A percentile compares a stretch with the other conserved stretches of the same genome.
Evolutionary conservation across 2,888 invertebrate genomes (phyloP).

Genomic region (Archips xylosteana): DNA sequence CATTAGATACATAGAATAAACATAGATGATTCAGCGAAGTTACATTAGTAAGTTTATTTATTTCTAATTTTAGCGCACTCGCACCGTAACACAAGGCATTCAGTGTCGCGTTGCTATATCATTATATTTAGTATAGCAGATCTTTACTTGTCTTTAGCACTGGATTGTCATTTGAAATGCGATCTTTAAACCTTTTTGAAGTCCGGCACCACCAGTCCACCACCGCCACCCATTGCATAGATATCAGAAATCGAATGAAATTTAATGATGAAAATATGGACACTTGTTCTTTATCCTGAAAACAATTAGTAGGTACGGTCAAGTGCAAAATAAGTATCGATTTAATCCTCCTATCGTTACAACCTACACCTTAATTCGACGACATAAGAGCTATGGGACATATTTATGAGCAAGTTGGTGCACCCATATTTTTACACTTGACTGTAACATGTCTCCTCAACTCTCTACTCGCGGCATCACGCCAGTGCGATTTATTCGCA

Average conservation of each 20-base stretch:
- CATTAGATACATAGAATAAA: not conserved
- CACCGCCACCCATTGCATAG: conserved; percentile 12
- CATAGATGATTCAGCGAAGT: not conserved
- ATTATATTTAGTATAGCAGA: not conserved
- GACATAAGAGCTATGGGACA: no score
- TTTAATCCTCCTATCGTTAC: no score
- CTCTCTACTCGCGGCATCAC: no score
- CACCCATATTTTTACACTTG: no score
- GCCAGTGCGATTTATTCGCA: no score
- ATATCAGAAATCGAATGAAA: not conserved
- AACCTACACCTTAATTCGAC: no score
- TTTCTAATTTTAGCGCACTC: not conserved
- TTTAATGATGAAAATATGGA: not conserved
- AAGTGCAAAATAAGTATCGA: no score
- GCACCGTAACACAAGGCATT: not conserved
- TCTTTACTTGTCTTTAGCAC: conserved; percentile 3
- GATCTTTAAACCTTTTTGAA: not conserved
- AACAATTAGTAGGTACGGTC: no score
- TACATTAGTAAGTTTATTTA: not conserved
- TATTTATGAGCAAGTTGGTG: no score
- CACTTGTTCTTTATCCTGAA: no score
- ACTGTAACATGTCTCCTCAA: no score
- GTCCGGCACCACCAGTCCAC: not conserved
- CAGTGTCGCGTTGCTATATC: not conserved
- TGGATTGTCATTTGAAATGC: conserved; percentile 8